Conservation (phyloP, 37 sponge, comb jelly and placozoan genomes). For the Oscarella lobularis region DNA sequence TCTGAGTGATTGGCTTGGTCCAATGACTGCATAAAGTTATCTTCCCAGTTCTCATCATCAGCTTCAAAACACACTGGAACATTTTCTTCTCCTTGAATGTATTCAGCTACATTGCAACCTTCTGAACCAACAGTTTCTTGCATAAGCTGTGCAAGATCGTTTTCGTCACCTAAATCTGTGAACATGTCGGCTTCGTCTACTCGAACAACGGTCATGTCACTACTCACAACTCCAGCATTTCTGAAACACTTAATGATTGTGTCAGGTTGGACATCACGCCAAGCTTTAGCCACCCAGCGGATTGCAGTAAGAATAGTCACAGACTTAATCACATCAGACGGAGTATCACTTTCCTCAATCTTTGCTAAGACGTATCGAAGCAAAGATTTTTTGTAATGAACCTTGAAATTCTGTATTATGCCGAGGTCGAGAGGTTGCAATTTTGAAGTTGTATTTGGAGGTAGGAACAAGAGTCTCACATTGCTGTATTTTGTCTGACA, state of each 20-base stretch:
- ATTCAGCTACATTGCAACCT: constrained; percentile 13
- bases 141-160: too few relatives aligned
- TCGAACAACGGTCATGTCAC: too few relatives aligned
- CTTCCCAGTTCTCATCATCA: constrained; percentile 23
- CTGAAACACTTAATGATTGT: constrained; percentile 50
- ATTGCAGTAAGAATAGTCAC: constrained; percentile 40
- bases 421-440: constrained; percentile 58
- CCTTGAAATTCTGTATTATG: constrained; percentile 49
- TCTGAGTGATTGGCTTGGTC: too few relatives aligned
- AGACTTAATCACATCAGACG: constrained; percentile 31
- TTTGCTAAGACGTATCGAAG: constrained; percentile 21
- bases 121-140: too few relatives aligned
- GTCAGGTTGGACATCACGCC: constrained; percentile 23
- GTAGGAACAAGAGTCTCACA: constrained; percentile 42
- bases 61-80: constrained; percentile 19
- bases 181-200: too few relatives aligned
- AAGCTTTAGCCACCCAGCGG: constrained; percentile 40
- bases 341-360: constrained; percentile 16
- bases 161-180: too few relatives aligned
- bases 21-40: constrained; percentile 8
- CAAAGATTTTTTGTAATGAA: constrained; percentile 25
- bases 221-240: too few relatives aligned
- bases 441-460: constrained; percentile 43
- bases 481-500: constrained; percentile 36
- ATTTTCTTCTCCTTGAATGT: constrained; percentile 16